Percentiles rank a stretch among this genome's conserved stretches.
phyloP scores from a whole-genome alignment of 2,888 invertebrate species.

The Clunio marinus region DNA sequence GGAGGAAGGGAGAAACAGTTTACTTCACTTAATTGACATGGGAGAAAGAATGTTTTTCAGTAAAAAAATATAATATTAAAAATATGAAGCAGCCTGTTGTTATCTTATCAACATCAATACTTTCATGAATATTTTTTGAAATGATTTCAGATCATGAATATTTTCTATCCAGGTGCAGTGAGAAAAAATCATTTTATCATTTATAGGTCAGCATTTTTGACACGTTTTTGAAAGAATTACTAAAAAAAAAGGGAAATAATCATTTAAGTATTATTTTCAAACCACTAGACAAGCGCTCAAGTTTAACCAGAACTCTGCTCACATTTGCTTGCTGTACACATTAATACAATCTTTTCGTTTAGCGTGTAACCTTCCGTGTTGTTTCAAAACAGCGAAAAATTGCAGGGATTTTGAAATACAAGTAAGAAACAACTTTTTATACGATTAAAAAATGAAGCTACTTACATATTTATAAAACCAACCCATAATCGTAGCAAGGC shows the following conservation, averaged over 20 bases:
- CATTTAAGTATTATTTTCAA: constrained; percentile 10
- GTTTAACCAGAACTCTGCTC: neutral
- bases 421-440: constrained; percentile 5
- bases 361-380: constrained; percentile 24
- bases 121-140: too few species aligned
- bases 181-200: too few species aligned
- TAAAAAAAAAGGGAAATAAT: neutral
- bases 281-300: neutral
- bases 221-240: neutral
- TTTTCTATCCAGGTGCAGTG: too few species aligned
- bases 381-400: constrained; percentile 10
- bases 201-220: too few species aligned
- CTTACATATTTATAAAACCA: too few species aligned
- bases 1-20: constrained; percentile 3
- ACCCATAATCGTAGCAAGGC: constrained; percentile 9
- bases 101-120: too few species aligned
- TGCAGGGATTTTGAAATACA: neutral
- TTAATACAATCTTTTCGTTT: constrained; percentile 16
- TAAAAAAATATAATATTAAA: constrained; percentile 2
- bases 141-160: too few species aligned
- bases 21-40: constrained; percentile 28
- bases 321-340: constrained; percentile 14
- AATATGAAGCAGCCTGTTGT: constrained; percentile 14
- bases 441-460: neutral
- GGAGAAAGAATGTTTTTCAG: constrained; percentile 3